These are phyloP conservation scores for Antheraea pernyi DNA, from an alignment of 1,140 invertebrate species.

Conservation along the genomic window DNA sequence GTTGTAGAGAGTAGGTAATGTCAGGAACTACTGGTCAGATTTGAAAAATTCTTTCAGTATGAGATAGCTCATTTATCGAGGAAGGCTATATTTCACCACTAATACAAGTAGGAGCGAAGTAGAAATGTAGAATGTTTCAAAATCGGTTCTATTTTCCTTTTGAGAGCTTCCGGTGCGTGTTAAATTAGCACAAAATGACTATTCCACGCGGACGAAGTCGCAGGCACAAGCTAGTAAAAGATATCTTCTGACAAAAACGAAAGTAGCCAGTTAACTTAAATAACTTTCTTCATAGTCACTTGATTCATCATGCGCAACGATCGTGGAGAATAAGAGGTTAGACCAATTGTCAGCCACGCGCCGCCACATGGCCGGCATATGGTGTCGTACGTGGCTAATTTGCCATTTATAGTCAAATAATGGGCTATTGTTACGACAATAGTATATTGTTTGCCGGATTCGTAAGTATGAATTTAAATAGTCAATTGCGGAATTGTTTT, in stretches of 20 bases:
- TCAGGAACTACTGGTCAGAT: too few species aligned
- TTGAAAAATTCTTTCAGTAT: too few species aligned
- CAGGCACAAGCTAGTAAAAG: too few species aligned
- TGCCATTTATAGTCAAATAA: slow-evolving; percentile 31
- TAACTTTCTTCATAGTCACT: not conserved
- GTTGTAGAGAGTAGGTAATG: too few species aligned
- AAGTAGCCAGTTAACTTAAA: not conserved
- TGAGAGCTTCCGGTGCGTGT: too few species aligned
- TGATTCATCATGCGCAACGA: slow-evolving; percentile 6
- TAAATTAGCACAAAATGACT: too few species aligned
- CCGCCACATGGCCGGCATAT: slow-evolving; percentile 48
- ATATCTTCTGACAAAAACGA: not conserved
- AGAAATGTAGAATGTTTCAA: too few species aligned
- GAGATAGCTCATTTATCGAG: too few species aligned
- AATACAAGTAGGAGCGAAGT: too few species aligned
- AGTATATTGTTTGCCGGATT: slow-evolving; percentile 18
- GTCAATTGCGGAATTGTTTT: slow-evolving; percentile 8
- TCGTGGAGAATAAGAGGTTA: slow-evolving; percentile 37
- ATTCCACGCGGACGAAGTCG: too few species aligned
- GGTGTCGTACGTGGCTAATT: slow-evolving; percentile 25
- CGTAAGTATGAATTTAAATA: slow-evolving; percentile 1
- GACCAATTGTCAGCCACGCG: slow-evolving; percentile 8
- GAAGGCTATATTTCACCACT: too few species aligned
- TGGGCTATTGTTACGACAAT: slow-evolving; percentile 31
- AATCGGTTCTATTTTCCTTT: too few species aligned